phyloP scores from a whole-genome alignment of 2,797 vertebrate species.

The Labroides dimidiatus region DNA sequence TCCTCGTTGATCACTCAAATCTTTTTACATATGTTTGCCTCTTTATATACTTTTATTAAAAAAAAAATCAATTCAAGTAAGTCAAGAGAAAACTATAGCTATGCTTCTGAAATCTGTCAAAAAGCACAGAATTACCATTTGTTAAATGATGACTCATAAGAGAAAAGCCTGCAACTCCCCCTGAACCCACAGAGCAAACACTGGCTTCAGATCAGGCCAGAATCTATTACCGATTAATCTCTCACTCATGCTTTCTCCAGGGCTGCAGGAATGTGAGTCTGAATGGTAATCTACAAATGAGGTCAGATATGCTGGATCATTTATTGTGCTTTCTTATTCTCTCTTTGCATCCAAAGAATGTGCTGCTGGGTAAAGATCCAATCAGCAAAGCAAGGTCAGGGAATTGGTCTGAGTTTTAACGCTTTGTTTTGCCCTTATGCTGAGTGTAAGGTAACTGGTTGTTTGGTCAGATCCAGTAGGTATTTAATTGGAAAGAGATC shows the following conservation, averaged over 20 bases:
- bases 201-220: slow-evolving; percentile 24
- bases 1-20: background rate
- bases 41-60: too few relatives aligned
- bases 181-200: slow-evolving; percentile 39
- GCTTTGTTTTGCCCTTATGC: slow-evolving; percentile 3
- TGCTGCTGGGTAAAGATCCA: slow-evolving; percentile 44
- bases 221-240: slow-evolving; percentile 50
- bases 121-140: slow-evolving; percentile 36
- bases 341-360: slow-evolving; percentile 22
- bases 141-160: slow-evolving; percentile 31
- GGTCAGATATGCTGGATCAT: slow-evolving; percentile 40
- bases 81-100: background rate
- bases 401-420: slow-evolving; percentile 17
- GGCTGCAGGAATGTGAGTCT: slow-evolving; percentile 53
- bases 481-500: too few relatives aligned
- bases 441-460: background rate
- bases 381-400: slow-evolving; percentile 11
- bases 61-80: too few relatives aligned
- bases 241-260: slow-evolving; percentile 36
- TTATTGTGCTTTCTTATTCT: slow-evolving; percentile 40
- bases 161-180: slow-evolving; percentile 31
- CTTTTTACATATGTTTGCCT: too few relatives aligned
- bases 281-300: slow-evolving; percentile 47
- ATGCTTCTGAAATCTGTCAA: slow-evolving; percentile 17
- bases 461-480: too few relatives aligned